A percentile compares a stretch with the other conserved stretches of the same genome.
Conservation (phyloP, 1,140 invertebrate species). For the Leptinotarsa undecemlineata region DNA sequence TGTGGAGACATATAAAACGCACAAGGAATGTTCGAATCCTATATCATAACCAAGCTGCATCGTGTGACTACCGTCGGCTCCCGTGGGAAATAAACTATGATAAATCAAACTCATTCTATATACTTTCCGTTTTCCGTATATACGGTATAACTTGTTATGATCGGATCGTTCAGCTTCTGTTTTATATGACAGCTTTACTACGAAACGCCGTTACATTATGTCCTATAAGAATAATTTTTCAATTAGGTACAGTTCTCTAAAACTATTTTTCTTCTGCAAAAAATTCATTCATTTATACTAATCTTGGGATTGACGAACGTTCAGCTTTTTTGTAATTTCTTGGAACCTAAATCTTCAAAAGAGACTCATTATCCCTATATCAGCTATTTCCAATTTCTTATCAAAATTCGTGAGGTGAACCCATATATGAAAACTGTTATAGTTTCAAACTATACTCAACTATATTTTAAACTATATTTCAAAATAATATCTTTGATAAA, state of each 20-base stretch:
- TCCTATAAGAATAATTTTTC: not conserved
- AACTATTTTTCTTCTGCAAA: no score
- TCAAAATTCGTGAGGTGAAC: no score
- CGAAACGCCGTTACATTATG: not conserved
- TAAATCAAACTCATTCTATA: conserved; percentile 34
- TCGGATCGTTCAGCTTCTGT: conserved; percentile 4
- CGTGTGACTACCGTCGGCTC: conserved; percentile 31
- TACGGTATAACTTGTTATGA: conserved; percentile 3
- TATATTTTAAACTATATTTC: no score
- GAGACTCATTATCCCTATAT: no score
- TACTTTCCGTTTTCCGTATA: not conserved
- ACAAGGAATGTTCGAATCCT: conserved; percentile 26
- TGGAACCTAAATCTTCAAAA: no score
- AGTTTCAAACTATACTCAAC: no score
- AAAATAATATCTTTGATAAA: no score
- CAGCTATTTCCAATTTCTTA: no score
- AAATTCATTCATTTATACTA: no score
- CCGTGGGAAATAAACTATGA: conserved; percentile 33
- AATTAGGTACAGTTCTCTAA: not conserved
- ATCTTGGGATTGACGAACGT: no score
- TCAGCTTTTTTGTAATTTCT: no score
- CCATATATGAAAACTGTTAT: no score
- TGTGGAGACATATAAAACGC: conserved; percentile 14
- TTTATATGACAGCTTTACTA: conserved; percentile 1
- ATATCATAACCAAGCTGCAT: conserved; percentile 36